These are phyloP conservation scores for Tachuris rubrigastra DNA, from an alignment of 2,113 vertebrate species.

Conservation along the genomic window DNA sequence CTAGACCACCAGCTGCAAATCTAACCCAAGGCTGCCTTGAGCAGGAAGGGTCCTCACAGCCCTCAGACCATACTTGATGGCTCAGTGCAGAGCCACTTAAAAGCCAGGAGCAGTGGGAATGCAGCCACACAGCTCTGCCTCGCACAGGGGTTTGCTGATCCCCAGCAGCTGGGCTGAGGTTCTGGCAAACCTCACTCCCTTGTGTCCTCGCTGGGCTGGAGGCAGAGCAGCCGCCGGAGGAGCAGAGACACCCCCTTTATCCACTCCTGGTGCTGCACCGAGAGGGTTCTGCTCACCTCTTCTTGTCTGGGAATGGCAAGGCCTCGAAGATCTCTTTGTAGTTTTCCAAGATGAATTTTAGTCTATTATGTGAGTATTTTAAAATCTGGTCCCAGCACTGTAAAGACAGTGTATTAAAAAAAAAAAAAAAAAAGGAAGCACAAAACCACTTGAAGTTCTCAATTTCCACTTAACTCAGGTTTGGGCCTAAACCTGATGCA, in stretches of 20 bases:
- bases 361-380: not conserved
- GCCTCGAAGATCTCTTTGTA: conserved; percentile 71
- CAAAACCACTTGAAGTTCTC: not conserved
- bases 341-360: not conserved
- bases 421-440: not conserved
- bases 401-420: not conserved
- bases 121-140: not conserved
- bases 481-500: not conserved
- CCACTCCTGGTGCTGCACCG: accelerated
- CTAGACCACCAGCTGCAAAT: not conserved
- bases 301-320: conserved; percentile 76
- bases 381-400: not conserved
- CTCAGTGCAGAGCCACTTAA: not conserved
- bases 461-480: not conserved
- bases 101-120: not conserved
- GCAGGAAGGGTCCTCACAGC: not conserved
- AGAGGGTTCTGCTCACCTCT: conserved; percentile 76
- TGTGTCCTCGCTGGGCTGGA: accelerated
- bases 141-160: not conserved
- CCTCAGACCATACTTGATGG: not conserved
- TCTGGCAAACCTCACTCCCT: not conserved
- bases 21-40: not conserved
- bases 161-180: not conserved
- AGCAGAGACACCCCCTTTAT: not conserved
- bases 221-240: accelerated